Conservation (phyloP, 2,888 invertebrate genomes). For the Microplitis deprimator region DNA sequence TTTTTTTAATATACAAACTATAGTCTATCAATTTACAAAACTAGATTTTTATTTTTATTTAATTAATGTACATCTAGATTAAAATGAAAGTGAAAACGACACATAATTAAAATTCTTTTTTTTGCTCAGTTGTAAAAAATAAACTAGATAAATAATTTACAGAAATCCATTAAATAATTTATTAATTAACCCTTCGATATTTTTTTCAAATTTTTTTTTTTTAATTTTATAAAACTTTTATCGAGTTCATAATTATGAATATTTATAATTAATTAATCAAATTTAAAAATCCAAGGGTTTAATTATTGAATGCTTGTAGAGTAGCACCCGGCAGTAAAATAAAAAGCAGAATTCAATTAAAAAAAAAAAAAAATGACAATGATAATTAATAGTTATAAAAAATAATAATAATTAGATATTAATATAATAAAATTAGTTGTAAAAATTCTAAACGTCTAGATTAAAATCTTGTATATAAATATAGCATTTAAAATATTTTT, state of each 20-base stretch:
- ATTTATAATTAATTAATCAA: neutral
- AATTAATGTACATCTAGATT: constrained; percentile 61
- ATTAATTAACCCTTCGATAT: neutral
- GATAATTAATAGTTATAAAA: neutral
- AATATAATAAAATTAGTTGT: neutral
- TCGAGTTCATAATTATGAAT: neutral
- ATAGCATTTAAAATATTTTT: neutral
- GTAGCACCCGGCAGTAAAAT: neutral
- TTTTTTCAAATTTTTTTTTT: neutral
- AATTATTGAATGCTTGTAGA: neutral
- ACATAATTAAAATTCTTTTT: constrained; percentile 54
- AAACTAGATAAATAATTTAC: constrained; percentile 47
- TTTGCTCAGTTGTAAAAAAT: constrained; percentile 12
- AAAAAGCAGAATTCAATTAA: neutral
- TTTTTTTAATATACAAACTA: constrained; percentile 46
- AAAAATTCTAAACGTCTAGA: neutral
- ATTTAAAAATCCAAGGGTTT: neutral
- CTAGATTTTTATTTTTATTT: constrained; percentile 66
- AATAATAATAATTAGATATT: neutral
- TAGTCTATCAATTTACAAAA: constrained; percentile 69
- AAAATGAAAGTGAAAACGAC: constrained; percentile 55
- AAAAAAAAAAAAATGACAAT: neutral
- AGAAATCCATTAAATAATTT: constrained; percentile 9
- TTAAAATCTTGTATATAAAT: neutral
- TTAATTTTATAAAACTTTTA: neutral